Evolutionary conservation across 2,797 vertebrate species (phyloP).

Genomic region (Dryobates pubescens): DNA sequence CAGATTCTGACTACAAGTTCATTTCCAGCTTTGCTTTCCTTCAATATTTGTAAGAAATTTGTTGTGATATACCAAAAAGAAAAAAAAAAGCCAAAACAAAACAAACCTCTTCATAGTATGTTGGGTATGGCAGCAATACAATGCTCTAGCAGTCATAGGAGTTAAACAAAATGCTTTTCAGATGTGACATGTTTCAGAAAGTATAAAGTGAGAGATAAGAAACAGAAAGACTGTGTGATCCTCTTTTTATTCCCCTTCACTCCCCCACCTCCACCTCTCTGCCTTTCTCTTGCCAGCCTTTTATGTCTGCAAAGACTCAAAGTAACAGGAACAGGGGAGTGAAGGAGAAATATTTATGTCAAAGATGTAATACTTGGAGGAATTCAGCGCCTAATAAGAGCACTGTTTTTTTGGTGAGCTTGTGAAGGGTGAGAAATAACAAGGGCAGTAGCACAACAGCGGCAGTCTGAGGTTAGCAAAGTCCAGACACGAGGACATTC

Average conservation of each 20-base stretch:
- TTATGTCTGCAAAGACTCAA: background rate
- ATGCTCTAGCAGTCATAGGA: slow-evolving; percentile 43
- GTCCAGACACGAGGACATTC: background rate
- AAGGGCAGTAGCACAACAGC: slow-evolving; percentile 17
- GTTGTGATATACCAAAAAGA: slow-evolving; percentile 41
- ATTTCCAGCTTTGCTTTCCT: slow-evolving; percentile 68
- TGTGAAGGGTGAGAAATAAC: slow-evolving; percentile 43
- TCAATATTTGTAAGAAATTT: slow-evolving; percentile 71
- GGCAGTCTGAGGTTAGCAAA: slow-evolving; percentile 24
- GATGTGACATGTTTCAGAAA: slow-evolving; percentile 59
- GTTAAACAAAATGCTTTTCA: slow-evolving; percentile 58
- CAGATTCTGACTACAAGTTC: slow-evolving; percentile 65
- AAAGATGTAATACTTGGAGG: slow-evolving; percentile 35
- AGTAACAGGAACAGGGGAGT: background rate
- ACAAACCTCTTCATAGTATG: background rate
- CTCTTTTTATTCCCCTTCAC: slow-evolving; percentile 13
- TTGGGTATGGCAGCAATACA: slow-evolving; percentile 27
- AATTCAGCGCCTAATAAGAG: slow-evolving; percentile 34
- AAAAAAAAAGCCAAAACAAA: background rate
- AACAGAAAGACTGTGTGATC: background rate
- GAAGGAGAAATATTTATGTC: slow-evolving; percentile 41
- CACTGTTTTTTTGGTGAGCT: background rate
- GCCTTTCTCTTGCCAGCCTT: slow-evolving; percentile 11
- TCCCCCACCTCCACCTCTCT: background rate
- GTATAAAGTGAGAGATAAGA: slow-evolving; percentile 49